Conservation (phyloP, 2,113 vertebrate species). For the Galbula dea region DNA sequence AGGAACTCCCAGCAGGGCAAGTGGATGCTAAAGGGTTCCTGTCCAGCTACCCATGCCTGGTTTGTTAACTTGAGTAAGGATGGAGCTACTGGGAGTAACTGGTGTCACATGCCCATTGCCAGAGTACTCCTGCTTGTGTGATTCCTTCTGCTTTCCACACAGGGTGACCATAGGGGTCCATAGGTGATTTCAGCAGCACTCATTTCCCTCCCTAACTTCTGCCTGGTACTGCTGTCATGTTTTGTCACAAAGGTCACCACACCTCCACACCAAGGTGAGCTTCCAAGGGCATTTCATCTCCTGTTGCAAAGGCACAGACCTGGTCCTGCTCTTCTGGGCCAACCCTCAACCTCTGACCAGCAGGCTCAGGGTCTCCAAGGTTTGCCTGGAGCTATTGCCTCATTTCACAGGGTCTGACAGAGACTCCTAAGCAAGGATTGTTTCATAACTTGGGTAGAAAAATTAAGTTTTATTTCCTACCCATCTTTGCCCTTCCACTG, state of each 20-base stretch:
- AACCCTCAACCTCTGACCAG: not conserved
- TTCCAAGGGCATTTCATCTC: not conserved
- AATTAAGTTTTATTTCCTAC: slow-evolving; percentile 64
- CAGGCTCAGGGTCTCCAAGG: not conserved
- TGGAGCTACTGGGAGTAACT: not conserved
- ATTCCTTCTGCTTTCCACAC: not conserved
- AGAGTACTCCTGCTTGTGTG: not conserved
- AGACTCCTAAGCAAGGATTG: not conserved
- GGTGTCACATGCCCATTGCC: not conserved
- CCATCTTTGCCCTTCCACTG: slow-evolving; percentile 51
- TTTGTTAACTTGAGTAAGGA: not conserved
- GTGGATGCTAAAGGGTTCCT: not conserved
- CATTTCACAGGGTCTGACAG: not conserved
- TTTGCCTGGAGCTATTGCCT: not conserved
- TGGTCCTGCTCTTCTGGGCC: not conserved
- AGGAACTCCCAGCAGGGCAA: not conserved
- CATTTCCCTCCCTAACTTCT: not conserved
- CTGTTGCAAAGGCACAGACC: not conserved
- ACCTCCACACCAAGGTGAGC: no score
- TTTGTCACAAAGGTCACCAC: not conserved
- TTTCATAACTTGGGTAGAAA: slow-evolving; percentile 32
- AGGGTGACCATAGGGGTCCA: not conserved
- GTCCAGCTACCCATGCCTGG: not conserved
- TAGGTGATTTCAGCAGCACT: not conserved
- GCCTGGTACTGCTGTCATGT: not conserved